Percentiles rank a stretch among this genome's conserved stretches.
Evolutionary conservation across 2,113 vertebrate species (phyloP).

Genomic region (Trochalopteron elliotii): DNA sequence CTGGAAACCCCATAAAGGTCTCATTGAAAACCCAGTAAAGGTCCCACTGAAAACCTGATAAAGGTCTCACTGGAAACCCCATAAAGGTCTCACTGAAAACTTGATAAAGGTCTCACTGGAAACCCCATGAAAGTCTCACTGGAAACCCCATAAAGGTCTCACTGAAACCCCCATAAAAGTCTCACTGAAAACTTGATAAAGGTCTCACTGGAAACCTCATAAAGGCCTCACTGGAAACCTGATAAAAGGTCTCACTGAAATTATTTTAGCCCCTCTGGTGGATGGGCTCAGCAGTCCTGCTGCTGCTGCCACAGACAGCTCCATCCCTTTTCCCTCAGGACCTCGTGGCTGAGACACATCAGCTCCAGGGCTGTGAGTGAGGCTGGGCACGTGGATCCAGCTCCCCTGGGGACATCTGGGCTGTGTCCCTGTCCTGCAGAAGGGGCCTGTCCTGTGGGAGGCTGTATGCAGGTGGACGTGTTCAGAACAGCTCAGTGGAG

Average conservation of each 20-base stretch:
- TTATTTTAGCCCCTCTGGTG: rapidly evolving
- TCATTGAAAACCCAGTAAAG: not conserved
- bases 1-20: not conserved
- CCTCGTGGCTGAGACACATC: rapidly evolving
- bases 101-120: no score
- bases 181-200: no score
- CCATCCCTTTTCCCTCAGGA: rapidly evolving
- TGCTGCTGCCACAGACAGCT: not conserved
- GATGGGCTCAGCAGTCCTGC: not conserved
- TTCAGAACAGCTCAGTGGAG: not conserved
- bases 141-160: no score
- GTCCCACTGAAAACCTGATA: not conserved
- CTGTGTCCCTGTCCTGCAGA: not conserved
- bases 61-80: no score
- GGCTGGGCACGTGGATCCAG: not conserved
- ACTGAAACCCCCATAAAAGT: no score
- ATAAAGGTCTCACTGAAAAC: no score
- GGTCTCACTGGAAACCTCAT: no score
- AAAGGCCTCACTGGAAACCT: no score
- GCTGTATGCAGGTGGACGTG: not conserved
- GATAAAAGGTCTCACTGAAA: not conserved
- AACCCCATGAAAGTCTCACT: no score
- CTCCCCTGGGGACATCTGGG: not conserved
- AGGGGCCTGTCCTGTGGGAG: not conserved
- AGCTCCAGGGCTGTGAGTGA: not conserved